Evolutionary conservation across 2,113 vertebrate genomes (phyloP).

Genomic region (Hippoglossus stenolepis): DNA sequence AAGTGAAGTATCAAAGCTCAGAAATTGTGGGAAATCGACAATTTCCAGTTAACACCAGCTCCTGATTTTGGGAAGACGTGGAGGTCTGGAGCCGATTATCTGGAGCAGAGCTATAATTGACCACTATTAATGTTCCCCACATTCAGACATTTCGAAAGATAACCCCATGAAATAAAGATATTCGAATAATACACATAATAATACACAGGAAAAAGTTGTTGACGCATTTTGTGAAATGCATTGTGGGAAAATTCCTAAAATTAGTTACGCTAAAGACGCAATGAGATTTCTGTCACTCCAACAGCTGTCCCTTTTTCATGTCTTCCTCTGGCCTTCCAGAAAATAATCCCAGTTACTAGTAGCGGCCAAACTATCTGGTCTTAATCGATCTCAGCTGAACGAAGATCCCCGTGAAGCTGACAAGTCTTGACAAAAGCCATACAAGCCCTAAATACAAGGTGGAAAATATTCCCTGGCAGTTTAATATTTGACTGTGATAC

Average conservation of each 20-base stretch:
- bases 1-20: not conserved
- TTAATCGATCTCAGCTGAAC: not conserved
- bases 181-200: not conserved
- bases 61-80: too few species aligned
- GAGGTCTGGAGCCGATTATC: too few species aligned
- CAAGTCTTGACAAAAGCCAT: not conserved
- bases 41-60: not conserved
- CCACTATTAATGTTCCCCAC: not conserved
- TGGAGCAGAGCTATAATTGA: too few species aligned
- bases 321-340: not conserved
- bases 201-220: too few species aligned
- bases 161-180: not conserved
- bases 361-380: not conserved
- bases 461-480: conserved; percentile 4
- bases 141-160: not conserved
- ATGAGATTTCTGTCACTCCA: not conserved
- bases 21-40: not conserved
- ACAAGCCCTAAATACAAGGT: not conserved
- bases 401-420: conserved; percentile 4
- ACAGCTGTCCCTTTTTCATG: not conserved
- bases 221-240: not conserved
- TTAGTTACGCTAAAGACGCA: not conserved
- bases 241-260: not conserved
- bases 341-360: not conserved
- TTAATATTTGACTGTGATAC: not conserved